Conservation (phyloP, 2,113 vertebrate species). For the Geococcyx californianus region DNA sequence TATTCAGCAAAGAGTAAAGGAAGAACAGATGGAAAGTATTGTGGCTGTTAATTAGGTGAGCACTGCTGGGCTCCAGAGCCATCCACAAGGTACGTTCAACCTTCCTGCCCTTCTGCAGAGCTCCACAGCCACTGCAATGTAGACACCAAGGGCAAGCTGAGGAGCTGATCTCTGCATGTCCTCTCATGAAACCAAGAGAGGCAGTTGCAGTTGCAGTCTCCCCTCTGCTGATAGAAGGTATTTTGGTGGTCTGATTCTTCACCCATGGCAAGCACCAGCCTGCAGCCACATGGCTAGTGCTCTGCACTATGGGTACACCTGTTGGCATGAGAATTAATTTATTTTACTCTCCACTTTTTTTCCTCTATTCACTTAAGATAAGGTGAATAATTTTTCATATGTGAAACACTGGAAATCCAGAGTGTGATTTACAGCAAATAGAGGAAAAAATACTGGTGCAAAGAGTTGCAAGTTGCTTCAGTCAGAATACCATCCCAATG, state of each 20-base stretch:
- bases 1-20: neutral
- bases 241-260: neutral
- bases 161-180: neutral
- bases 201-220: neutral
- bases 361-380: neutral
- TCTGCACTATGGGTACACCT: rapidly evolving
- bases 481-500: neutral
- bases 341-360: neutral
- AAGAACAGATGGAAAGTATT: neutral
- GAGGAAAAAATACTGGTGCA: neutral
- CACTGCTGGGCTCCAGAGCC: neutral
- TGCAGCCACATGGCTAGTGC: rapidly evolving
- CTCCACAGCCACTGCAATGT: rapidly evolving
- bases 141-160: neutral
- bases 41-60: neutral
- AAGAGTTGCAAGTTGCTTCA: neutral
- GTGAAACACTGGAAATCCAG: neutral
- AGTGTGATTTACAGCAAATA: neutral
- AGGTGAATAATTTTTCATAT: neutral
- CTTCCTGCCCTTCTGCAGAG: neutral
- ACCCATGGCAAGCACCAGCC: neutral
- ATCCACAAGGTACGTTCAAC: rapidly evolving
- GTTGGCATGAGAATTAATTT: neutral
- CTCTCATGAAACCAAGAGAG: neutral
- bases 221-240: neutral